Conservation (phyloP, 2,888 invertebrate genomes). For the Cephus rjabovi region DNA sequence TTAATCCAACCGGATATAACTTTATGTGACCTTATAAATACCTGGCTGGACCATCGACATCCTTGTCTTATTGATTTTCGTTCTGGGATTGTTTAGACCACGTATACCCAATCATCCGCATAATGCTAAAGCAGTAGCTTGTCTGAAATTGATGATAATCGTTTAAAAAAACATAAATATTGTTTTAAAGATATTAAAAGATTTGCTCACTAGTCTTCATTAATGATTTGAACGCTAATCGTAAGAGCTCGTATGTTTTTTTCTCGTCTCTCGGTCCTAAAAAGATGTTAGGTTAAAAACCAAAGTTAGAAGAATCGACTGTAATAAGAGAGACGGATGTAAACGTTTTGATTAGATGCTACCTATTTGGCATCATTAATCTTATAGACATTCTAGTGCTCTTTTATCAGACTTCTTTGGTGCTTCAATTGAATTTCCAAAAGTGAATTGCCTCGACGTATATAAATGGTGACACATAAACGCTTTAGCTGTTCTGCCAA, state of each 20-base stretch:
- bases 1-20: neutral
- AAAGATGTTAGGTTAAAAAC: neutral
- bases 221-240: neutral
- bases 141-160: neutral
- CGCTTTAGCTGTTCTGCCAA: neutral
- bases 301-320: neutral
- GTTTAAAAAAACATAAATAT: neutral
- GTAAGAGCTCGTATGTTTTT: neutral
- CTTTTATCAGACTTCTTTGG: neutral
- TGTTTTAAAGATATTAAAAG: neutral
- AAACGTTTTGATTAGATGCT: neutral
- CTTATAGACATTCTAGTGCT: neutral
- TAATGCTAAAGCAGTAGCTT: neutral
- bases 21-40: neutral
- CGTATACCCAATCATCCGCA: neutral
- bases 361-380: neutral
- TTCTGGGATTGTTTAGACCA: neutral
- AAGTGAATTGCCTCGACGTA: neutral
- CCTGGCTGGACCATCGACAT: neutral
- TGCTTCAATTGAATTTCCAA: neutral
- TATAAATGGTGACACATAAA: neutral
- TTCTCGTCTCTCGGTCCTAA: neutral
- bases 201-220: neutral
- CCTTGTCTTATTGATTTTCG: neutral
- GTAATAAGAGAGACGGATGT: neutral